Percentiles rank a stretch among this genome's conserved stretches.
These are phyloP conservation scores for Montipora capricornis DNA, from an alignment of 64 coral and sea anemone genomes.

Conservation along the genomic window DNA sequence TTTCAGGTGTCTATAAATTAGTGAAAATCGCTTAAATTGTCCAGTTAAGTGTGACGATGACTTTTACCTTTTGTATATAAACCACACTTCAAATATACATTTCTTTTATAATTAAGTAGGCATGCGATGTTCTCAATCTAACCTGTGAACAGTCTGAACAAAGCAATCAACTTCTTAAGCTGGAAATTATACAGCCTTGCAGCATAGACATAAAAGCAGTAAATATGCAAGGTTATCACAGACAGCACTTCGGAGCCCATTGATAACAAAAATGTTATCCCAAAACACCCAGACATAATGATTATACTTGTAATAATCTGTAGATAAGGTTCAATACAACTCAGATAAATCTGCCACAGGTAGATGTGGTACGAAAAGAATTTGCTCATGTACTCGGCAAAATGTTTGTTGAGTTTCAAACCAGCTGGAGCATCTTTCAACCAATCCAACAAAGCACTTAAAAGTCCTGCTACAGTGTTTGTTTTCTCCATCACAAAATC, in stretches of 20 bases:
- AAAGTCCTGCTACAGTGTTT: conserved; percentile 70
- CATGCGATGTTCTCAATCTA: not conserved
- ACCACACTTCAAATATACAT: too few species aligned
- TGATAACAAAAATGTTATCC: conserved; percentile 84
- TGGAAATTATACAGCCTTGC: conserved; percentile 90
- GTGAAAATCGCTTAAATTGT: too few species aligned
- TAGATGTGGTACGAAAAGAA: conserved; percentile 96
- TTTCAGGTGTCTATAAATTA: too few species aligned
- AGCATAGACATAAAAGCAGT: conserved; percentile 99
- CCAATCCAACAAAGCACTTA: conserved; percentile 82
- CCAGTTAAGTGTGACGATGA: too few species aligned
- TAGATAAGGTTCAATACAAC: conserved; percentile 81
- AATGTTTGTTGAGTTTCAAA: conserved; percentile 85
- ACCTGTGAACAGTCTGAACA: conserved; percentile 98
- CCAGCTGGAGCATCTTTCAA: conserved; percentile 90
- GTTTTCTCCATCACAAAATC: conserved; percentile 68
- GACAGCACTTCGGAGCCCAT: conserved; percentile 89
- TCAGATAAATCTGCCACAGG: conserved; percentile 90
- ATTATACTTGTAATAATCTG: conserved; percentile 76
- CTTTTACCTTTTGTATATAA: too few species aligned
- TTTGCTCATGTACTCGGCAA: conserved; percentile 83
- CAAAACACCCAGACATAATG: conserved; percentile 85
- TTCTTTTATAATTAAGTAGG: too few species aligned
- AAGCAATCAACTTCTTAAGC: conserved; percentile 72
- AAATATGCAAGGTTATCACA: conserved; percentile 91